Conservation (phyloP, 2,888 invertebrate genomes). For the Uropetala carovei region DNA sequence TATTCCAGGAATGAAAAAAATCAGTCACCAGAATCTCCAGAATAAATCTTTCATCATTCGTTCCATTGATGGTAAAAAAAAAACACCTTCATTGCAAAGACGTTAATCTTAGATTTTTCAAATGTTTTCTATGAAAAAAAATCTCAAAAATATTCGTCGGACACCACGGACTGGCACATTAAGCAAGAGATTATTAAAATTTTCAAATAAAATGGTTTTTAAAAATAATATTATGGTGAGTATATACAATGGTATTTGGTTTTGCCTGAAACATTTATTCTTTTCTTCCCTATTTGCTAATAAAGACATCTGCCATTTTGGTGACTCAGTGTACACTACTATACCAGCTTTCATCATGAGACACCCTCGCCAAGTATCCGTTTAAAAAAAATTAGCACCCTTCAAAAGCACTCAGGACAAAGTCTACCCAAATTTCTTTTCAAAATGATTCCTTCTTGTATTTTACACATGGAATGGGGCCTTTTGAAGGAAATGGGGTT, state of each 20-base stretch:
- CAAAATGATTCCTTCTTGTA: constrained; percentile 36
- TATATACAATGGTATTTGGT: constrained; percentile 64
- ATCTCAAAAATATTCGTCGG: constrained; percentile 57
- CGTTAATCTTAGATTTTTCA: constrained; percentile 1
- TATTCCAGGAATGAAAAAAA: constrained; percentile 22
- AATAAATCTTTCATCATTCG: constrained; percentile 9
- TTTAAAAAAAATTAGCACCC: constrained; percentile 60
- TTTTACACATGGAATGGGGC: constrained; percentile 60
- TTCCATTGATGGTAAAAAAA: constrained; percentile 14
- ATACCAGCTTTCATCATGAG: constrained; percentile 53
- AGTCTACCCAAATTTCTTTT: constrained; percentile 60
- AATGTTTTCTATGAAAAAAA: constrained; percentile 23
- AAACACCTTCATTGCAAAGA: neutral
- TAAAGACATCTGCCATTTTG: constrained; percentile 35
- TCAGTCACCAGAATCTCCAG: constrained; percentile 34
- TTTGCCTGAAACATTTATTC: constrained; percentile 60
- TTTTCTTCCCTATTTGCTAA: constrained; percentile 45
- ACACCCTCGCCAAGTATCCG: constrained; percentile 56
- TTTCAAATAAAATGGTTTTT: constrained; percentile 52
- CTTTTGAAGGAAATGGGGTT: constrained; percentile 62
- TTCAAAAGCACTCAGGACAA: constrained; percentile 55
- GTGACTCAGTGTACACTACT: constrained; percentile 41
- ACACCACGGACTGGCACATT: constrained; percentile 24
- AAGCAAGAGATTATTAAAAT: constrained; percentile 10
- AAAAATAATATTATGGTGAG: constrained; percentile 56